These are phyloP conservation scores for Drosophila falleni DNA, from an alignment of 2,888 invertebrate genomes.

Conservation along the genomic window DNA sequence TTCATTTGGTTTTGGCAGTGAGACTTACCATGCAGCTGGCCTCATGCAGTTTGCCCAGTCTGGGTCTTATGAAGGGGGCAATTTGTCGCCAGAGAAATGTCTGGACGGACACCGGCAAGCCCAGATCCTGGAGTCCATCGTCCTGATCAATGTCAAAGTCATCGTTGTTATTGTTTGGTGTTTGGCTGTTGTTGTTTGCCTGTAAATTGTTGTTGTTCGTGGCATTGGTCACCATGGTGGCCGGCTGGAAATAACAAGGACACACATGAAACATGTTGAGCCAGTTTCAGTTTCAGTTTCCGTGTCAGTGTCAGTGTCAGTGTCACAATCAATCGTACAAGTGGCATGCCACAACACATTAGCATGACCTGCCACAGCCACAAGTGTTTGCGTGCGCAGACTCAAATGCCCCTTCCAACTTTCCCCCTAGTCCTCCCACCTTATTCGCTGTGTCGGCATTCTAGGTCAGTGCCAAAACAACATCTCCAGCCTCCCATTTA, in stretches of 20 bases:
- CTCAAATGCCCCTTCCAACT: constrained; percentile 18
- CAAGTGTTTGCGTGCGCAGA: constrained; percentile 83
- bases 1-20: constrained; percentile 15
- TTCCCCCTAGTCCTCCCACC: neutral
- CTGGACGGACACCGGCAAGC: constrained; percentile 97
- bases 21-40: constrained; percentile 97
- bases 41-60: constrained; percentile 98
- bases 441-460: constrained; percentile 8
- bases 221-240: constrained; percentile 77
- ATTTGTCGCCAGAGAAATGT: constrained; percentile 99
- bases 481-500: constrained; percentile 5
- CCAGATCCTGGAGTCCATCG: constrained; percentile 90
- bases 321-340: constrained; percentile 57
- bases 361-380: constrained; percentile 60
- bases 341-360: constrained; percentile 43
- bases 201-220: constrained; percentile 72
- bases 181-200: constrained; percentile 76
- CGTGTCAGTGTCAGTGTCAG: constrained; percentile 27
- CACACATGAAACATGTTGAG: constrained; percentile 61
- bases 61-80: constrained; percentile 97
- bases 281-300: constrained; percentile 25
- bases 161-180: constrained; percentile 80
- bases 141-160: constrained; percentile 86
- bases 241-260: constrained; percentile 58
- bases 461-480: constrained; percentile 72